Evolutionary conservation across 2,113 vertebrate genomes (phyloP), one percentile per base, ranked within the genome.

Genomic region (Trogon melanurus): DNA sequence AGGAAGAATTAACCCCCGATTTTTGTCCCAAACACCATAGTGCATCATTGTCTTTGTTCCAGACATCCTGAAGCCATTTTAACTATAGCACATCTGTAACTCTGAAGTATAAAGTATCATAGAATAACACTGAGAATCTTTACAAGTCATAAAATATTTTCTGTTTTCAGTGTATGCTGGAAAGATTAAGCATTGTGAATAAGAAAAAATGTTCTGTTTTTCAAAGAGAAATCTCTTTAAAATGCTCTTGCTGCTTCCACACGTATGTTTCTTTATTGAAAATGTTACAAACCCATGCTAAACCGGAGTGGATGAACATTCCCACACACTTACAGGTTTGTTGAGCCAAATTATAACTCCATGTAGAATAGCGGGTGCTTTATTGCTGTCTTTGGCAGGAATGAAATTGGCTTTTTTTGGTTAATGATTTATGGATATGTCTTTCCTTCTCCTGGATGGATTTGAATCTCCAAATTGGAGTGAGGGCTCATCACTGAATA

Each of bases 331-430:
- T 70, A 11, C 17, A 44, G 50, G 32, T 30, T 70, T 61, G 19
- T 38, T 66, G 22, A 89, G 44, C 5, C 58, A 88, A 82, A 95
- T 79, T 60, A 4, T 26, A n/a, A 76, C 51, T 51, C 64, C 48
- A 8, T 32, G 27, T 17, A 73, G 71, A 79, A 36, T n/a, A 92
- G 41, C 57, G 79, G 78, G 61, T 88, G 30, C 32, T 90, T 74
- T 81, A 30, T 48, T 58, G 30, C 16, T 81, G 60, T 51, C 61
- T 93, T 91, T 76, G 56, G 23, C 75, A 95, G 60, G 51, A 91
- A 69, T 17, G 13, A 32, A 87, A 44, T 54, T 66, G 19, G 30
- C 15, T 17, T 62, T 75, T 65, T 72, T 75, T n/a, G 16, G 36
- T 23, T 85, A 66, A 62, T 48, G 36, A 29, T 44, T 76, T 82